Conservation (phyloP, 2,113 vertebrate species). For the Eupsittula cactorum region DNA sequence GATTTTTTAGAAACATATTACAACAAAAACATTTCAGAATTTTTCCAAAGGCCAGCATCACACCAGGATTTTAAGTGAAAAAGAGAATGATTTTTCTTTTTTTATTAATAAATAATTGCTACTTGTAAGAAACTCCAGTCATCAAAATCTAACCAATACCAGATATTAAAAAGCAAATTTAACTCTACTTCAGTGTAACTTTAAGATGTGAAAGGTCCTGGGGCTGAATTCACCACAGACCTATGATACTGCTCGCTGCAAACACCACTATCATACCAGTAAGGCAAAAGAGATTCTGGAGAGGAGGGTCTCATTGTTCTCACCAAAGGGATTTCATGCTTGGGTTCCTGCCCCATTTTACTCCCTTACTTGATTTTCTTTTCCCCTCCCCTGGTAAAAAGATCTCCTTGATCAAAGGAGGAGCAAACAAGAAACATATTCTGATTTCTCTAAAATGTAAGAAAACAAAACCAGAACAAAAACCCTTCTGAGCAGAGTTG, state of each 20-base stretch:
- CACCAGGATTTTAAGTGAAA: background rate
- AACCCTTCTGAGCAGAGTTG: background rate
- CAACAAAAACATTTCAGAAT: background rate
- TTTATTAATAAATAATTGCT: background rate
- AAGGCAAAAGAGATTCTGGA: slow-evolving; percentile 26
- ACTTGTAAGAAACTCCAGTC: slow-evolving; percentile 10
- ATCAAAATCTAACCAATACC: slow-evolving; percentile 33
- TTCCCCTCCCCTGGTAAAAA: slow-evolving; percentile 14
- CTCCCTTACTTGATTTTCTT: slow-evolving; percentile 48
- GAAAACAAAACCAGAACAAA: background rate
- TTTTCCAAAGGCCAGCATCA: background rate
- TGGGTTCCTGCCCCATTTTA: slow-evolving; percentile 63
- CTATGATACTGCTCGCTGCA: background rate
- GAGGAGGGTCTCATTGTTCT: slow-evolving; percentile 67
- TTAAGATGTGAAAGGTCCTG: background rate
- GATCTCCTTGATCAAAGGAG: slow-evolving; percentile 40
- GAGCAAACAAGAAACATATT: slow-evolving; percentile 49
- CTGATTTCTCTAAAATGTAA: slow-evolving; percentile 32
- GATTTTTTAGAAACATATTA: background rate
- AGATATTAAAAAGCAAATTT: background rate
- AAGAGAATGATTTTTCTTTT: background rate
- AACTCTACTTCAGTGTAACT: background rate
- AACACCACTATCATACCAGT: background rate
- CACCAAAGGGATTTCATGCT: slow-evolving; percentile 68
- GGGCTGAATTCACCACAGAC: background rate